Evolutionary conservation across 2,888 invertebrate genomes (phyloP).

Genomic region (Sminthurinus aureus): DNA sequence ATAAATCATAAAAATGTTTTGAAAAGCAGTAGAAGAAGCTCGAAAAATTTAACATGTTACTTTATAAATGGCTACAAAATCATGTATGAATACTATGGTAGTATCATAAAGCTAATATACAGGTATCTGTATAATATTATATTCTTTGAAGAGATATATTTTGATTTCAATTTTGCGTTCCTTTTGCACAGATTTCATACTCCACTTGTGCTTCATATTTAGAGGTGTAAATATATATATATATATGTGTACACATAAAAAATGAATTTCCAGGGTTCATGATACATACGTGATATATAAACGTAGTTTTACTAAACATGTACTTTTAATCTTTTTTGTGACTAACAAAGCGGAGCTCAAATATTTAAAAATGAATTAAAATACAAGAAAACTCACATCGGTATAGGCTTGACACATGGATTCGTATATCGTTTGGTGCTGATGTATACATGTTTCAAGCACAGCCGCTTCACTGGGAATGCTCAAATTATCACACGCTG

Average conservation of each 20-base stretch:
- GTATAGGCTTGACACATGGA: slow-evolving; percentile 96
- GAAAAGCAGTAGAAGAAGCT: no score
- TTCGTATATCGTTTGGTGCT: slow-evolving; percentile 93
- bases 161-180: no score
- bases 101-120: no score
- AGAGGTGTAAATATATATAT: no score
- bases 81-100: background rate
- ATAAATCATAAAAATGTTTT: no score
- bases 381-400: slow-evolving; percentile 70
- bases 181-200: no score
- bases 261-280: background rate
- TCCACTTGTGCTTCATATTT: no score
- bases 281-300: background rate
- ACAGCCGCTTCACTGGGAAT: slow-evolving; percentile 79
- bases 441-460: slow-evolving; percentile 89
- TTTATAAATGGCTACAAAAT: background rate
- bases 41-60: background rate
- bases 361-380: background rate
- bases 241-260: background rate
- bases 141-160: no score
- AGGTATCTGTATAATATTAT: no score
- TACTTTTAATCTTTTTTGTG: background rate
- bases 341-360: slow-evolving; percentile 23
- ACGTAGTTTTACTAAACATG: background rate
- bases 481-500: slow-evolving; percentile 78